phyloP scores from a whole-genome alignment of 2,888 invertebrate genomes.

The Drosophila eohydei region DNA sequence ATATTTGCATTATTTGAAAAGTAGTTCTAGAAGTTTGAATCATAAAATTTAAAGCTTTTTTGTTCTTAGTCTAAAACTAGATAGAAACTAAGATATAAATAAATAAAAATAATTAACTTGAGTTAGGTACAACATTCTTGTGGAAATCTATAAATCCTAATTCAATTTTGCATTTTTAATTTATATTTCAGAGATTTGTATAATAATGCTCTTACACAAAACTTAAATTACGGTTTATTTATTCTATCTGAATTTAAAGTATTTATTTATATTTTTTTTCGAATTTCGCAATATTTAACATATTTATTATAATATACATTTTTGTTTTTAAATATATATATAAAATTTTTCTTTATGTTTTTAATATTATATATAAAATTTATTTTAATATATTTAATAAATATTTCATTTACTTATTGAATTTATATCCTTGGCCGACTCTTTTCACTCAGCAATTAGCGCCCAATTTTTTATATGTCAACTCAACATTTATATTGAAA shows the following conservation, averaged over 20 bases:
- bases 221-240: not conserved
- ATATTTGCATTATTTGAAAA: constrained; percentile 5
- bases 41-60: not conserved
- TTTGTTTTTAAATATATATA: too few relatives aligned
- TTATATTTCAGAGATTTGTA: not conserved
- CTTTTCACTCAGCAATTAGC: not conserved
- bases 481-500: not conserved
- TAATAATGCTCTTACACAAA: not conserved
- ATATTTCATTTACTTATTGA: not conserved
- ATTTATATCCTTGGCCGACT: not conserved
- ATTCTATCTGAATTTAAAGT: not conserved
- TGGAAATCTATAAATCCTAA: not conserved
- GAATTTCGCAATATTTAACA: too few relatives aligned
- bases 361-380: too few relatives aligned
- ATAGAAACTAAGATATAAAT: not conserved
- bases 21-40: not conserved
- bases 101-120: not conserved
- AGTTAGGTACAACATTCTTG: not conserved
- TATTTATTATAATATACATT: too few relatives aligned
- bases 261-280: too few relatives aligned
- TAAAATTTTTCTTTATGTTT: too few relatives aligned
- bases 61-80: not conserved
- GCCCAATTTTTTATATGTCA: not conserved
- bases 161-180: not conserved
- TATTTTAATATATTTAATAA: not conserved